These are phyloP conservation scores for Epinotia bilunana DNA, from an alignment of 2,888 invertebrate species.

Conservation along the genomic window DNA sequence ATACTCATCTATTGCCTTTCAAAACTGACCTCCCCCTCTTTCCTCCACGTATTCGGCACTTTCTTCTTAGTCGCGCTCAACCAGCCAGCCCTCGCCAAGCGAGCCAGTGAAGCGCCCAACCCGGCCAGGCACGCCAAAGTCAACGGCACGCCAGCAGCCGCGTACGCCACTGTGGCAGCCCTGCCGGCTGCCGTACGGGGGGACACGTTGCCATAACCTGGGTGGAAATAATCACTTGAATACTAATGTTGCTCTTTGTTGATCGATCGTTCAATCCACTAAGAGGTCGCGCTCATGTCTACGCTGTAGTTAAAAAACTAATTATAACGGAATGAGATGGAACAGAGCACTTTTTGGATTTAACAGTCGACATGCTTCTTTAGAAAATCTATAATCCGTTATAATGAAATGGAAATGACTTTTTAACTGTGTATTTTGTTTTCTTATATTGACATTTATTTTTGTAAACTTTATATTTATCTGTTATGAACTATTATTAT, in stretches of 20 bases:
- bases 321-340: no score
- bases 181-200: constrained; percentile 93
- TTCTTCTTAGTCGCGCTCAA: constrained; percentile 73
- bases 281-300: no score
- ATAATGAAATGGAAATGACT: no score
- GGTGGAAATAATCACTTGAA: constrained; percentile 5
- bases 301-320: no score
- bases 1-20: background rate
- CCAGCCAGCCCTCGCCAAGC: constrained; percentile 88
- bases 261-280: no score
- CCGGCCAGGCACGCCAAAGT: constrained; percentile 94
- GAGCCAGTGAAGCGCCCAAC: constrained; percentile 91
- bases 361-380: no score
- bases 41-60: constrained; percentile 74
- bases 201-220: constrained; percentile 94
- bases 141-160: constrained; percentile 93
- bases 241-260: background rate
- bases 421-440: no score
- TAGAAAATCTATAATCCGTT: no score
- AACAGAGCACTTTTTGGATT: no score
- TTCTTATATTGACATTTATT: no score
- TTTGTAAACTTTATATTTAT: no score
- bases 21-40: constrained; percentile 70
- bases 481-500: no score
- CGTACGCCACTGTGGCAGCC: constrained; percentile 93